A percentile compares a stretch with the other conserved stretches of the same genome.
phyloP scores from a whole-genome alignment of 2,888 invertebrate genomes.

The Empis livida region DNA sequence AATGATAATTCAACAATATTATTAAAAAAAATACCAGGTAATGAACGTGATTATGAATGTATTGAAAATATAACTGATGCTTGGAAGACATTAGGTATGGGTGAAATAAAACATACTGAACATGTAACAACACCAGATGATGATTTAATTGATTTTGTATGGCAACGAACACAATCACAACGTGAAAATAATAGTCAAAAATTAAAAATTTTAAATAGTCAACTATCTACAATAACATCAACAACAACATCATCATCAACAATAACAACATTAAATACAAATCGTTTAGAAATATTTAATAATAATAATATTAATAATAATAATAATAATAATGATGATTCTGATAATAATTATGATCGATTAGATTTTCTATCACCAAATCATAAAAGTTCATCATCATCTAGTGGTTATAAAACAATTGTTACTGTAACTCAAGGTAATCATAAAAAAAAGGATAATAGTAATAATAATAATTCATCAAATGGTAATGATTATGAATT shows the following conservation, averaged over 20 bases:
- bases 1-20: slow-evolving; percentile 20
- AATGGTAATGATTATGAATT: slow-evolving; percentile 54
- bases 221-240: neutral
- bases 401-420: slow-evolving; percentile 58
- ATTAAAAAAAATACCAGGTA: too few relatives aligned
- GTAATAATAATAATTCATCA: neutral
- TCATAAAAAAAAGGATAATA: neutral
- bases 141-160: slow-evolving; percentile 34
- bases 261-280: neutral
- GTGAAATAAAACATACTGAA: slow-evolving; percentile 60
- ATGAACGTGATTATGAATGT: slow-evolving; percentile 48
- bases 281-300: neutral
- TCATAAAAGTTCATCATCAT: slow-evolving; percentile 55
- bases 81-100: slow-evolving; percentile 67
- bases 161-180: slow-evolving; percentile 32
- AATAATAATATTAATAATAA: slow-evolving; percentile 19
- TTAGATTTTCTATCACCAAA: slow-evolving; percentile 69
- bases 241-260: neutral
- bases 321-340: slow-evolving; percentile 23
- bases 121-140: slow-evolving; percentile 28
- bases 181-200: slow-evolving; percentile 39
- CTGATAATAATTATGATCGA: slow-evolving; percentile 58
- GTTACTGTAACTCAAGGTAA: slow-evolving; percentile 44
- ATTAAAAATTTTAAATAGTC: slow-evolving; percentile 33
- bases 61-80: slow-evolving; percentile 66